phyloP scores from a whole-genome alignment of 2,113 vertebrate species.

The Sebastes schlegelii region DNA sequence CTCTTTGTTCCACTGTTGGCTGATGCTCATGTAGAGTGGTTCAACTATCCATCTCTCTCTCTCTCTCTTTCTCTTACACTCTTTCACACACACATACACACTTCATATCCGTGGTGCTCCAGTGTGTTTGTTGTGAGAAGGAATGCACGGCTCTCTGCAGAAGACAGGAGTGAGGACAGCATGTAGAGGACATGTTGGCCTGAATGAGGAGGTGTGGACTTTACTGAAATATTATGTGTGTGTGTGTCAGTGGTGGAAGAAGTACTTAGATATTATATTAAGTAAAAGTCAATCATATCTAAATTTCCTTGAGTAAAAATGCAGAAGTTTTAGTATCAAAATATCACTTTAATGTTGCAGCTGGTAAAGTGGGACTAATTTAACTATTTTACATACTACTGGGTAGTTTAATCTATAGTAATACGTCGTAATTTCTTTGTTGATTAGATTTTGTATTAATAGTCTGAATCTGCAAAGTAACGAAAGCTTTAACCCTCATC shows the following conservation, averaged over 20 bases:
- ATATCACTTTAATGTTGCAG: neutral
- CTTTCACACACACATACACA: slow-evolving; percentile 5
- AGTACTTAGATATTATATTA: neutral
- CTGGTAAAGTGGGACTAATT: neutral
- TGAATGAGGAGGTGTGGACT: neutral
- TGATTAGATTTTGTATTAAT: neutral
- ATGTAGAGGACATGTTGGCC: neutral
- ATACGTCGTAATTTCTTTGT: neutral
- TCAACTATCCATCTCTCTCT: slow-evolving; percentile 40
- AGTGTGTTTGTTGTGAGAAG: slow-evolving; percentile 46
- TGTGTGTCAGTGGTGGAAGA: neutral
- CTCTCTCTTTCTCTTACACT: neutral
- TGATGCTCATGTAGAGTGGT: slow-evolving; percentile 37
- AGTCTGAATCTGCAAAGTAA: neutral
- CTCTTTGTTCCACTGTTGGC: slow-evolving; percentile 69
- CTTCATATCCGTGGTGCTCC: neutral
- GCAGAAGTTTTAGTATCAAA: neutral
- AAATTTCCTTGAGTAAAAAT: neutral
- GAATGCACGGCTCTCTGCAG: slow-evolving; percentile 35
- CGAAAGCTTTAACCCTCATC: neutral
- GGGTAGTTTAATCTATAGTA: neutral
- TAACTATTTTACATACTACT: neutral
- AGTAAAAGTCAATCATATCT: neutral
- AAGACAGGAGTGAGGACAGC: slow-evolving; percentile 22
- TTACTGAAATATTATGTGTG: neutral